Evolutionary conservation across 2,888 invertebrate species (phyloP).

Genomic region (Lucinisca nassula): DNA sequence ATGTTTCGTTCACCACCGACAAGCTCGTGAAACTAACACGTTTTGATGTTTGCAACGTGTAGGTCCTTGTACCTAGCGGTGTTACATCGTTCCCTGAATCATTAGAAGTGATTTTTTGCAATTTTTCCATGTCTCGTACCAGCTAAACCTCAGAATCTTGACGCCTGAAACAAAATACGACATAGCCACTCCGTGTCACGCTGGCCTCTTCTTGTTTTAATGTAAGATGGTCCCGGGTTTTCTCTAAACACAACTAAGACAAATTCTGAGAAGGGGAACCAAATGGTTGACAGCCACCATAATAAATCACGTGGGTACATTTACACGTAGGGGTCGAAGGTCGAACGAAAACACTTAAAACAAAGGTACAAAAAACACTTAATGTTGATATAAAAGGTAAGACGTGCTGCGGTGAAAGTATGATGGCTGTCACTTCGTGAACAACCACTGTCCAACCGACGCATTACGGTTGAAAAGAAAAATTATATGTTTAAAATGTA

Average conservation of each 20-base stretch:
- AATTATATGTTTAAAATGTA: too few relatives aligned
- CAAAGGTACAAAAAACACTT: neutral
- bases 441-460: too few relatives aligned
- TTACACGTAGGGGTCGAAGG: constrained; percentile 42
- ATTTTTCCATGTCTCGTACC: neutral
- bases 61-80: neutral
- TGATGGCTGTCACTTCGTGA: neutral
- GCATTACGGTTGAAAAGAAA: too few relatives aligned
- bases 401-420: neutral
- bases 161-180: neutral
- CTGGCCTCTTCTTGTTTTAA: neutral
- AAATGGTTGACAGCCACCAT: neutral
- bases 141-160: neutral
- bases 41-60: neutral
- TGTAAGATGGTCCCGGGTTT: neutral
- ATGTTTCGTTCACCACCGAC: neutral
- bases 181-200: neutral
- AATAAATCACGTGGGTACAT: constrained; percentile 30
- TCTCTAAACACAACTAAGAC: neutral
- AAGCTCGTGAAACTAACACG: neutral
- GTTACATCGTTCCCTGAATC: neutral
- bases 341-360: constrained; percentile 7
- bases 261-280: neutral
- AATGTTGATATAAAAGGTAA: neutral
- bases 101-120: neutral